Evolutionary conservation across 2,888 invertebrate genomes (phyloP).

Genomic region (Tenthredo distinguenda): DNA sequence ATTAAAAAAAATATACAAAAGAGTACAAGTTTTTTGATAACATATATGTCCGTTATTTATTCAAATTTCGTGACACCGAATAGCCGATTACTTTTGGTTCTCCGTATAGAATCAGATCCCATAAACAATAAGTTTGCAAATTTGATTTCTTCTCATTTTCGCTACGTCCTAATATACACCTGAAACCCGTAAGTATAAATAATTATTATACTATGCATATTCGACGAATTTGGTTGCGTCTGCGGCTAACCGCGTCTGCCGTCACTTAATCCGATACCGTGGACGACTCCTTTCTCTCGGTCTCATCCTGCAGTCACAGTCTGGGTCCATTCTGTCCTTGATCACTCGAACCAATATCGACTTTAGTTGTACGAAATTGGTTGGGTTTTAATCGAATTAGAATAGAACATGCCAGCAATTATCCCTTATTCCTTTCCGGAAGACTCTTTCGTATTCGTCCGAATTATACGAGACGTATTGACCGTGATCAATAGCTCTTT

Average conservation of each 20-base stretch:
- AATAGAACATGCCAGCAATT: not conserved
- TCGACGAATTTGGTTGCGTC: slow-evolving; percentile 16
- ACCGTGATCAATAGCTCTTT: not conserved
- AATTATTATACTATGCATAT: slow-evolving; percentile 7
- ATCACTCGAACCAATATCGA: slow-evolving; percentile 3
- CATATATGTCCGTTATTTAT: not conserved
- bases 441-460: not conserved
- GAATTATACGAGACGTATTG: not conserved
- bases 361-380: not conserved
- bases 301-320: not conserved
- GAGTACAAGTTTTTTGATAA: not conserved
- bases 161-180: not conserved
- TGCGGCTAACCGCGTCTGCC: slow-evolving; percentile 49
- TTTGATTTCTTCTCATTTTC: not conserved
- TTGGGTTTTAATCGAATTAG: not conserved
- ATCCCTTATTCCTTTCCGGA: not conserved
- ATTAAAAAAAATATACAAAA: not conserved
- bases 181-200: not conserved
- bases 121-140: not conserved
- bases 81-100: not conserved
- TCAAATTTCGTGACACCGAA: not conserved
- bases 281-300: not conserved
- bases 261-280: slow-evolving; percentile 36
- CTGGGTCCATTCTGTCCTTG: not conserved
- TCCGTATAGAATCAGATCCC: not conserved